These are phyloP conservation scores for Cremastinae sp. DNA, from an alignment of 2,888 invertebrate species.

Conservation along the genomic window DNA sequence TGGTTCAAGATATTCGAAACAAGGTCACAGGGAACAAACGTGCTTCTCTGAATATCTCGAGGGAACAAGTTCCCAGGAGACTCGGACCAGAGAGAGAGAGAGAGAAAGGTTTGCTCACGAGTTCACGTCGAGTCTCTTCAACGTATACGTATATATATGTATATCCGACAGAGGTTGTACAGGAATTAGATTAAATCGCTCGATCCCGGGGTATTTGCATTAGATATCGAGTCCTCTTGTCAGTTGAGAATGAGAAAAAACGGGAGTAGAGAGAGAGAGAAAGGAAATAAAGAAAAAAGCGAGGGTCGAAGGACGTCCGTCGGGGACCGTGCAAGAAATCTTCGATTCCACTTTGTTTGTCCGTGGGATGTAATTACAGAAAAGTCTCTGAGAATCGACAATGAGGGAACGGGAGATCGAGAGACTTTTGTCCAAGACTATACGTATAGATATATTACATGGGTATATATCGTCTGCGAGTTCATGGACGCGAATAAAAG, in stretches of 20 bases:
- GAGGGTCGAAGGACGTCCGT: constrained; percentile 9
- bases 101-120: constrained; percentile 28
- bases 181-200: constrained; percentile 66
- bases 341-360: constrained; percentile 61
- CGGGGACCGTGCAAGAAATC: constrained; percentile 52
- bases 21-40: constrained; percentile 62
- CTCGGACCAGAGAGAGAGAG: constrained; percentile 8
- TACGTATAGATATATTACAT: no score
- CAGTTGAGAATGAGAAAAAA: not conserved
- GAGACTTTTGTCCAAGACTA: constrained; percentile 40
- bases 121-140: constrained; percentile 34
- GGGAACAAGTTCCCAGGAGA: constrained; percentile 39
- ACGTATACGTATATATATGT: constrained; percentile 11
- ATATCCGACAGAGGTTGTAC: constrained; percentile 52
- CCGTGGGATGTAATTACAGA: constrained; percentile 62
- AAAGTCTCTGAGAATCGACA: constrained; percentile 38
- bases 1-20: constrained; percentile 48
- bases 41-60: constrained; percentile 41
- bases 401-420: constrained; percentile 19
- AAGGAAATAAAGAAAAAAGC: constrained; percentile 1
- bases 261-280: constrained; percentile 1
- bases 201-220: constrained; percentile 65
- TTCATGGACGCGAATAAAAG: constrained; percentile 16
- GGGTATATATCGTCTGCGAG: no score
- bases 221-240: constrained; percentile 59